phyloP scores from a whole-genome alignment of 53 echinoderm and acorn worm genomes.

The Actinopyga echinites region DNA sequence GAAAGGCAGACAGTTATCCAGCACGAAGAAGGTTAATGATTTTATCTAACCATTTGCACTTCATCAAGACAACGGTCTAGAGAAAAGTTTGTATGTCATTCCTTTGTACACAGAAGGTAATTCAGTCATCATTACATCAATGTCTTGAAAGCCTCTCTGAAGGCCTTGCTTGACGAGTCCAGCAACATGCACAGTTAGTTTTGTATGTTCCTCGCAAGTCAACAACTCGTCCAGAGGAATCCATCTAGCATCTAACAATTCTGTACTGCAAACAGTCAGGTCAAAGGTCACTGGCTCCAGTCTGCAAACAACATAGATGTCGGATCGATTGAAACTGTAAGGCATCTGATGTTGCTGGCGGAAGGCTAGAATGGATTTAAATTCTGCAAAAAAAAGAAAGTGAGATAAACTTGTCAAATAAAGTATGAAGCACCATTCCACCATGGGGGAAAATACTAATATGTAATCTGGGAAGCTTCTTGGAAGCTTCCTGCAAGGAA shows the following conservation, averaged over 20 bases:
- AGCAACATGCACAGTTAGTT: slow-evolving; percentile 67
- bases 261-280: slow-evolving; percentile 75
- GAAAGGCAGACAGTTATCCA: too few species aligned
- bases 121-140: slow-evolving; percentile 80
- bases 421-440: too few species aligned
- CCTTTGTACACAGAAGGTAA: slow-evolving; percentile 82
- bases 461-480: too few species aligned
- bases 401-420: neutral
- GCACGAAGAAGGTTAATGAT: neutral
- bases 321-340: slow-evolving; percentile 83
- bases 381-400: slow-evolving; percentile 59
- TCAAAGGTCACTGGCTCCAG: slow-evolving; percentile 91
- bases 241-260: slow-evolving; percentile 84
- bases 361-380: slow-evolving; percentile 83
- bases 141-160: slow-evolving; percentile 63
- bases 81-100: slow-evolving; percentile 81
- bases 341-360: slow-evolving; percentile 92
- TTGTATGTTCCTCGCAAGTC: slow-evolving; percentile 53
- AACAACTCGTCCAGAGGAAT: slow-evolving; percentile 71
- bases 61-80: slow-evolving; percentile 48
- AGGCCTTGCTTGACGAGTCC: slow-evolving; percentile 66
- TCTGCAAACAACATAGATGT: slow-evolving; percentile 93
- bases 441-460: too few species aligned
- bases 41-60: neutral
- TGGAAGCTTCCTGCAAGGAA: too few species aligned